Conservation (phyloP, 2,888 invertebrate species). For the Dysmachus trigonus region DNA sequence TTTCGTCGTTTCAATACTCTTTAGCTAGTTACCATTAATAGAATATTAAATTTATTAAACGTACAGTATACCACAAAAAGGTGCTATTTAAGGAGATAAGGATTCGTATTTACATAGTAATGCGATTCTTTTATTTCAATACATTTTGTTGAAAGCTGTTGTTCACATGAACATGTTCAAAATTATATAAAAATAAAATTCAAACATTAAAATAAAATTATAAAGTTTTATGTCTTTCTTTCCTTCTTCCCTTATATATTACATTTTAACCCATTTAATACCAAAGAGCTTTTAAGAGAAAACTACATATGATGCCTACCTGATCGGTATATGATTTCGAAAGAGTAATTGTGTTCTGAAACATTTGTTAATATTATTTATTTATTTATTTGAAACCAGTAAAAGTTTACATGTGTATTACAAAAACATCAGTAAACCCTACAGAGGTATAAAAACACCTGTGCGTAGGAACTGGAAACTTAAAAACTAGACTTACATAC, state of each 20-base stretch:
- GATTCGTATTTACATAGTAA: background rate
- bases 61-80: conserved; percentile 45
- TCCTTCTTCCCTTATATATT: background rate
- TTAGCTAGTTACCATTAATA: conserved; percentile 49
- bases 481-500: too few relatives aligned
- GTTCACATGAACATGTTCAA: conserved; percentile 27
- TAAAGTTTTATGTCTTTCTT: background rate
- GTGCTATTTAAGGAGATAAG: conserved; percentile 45
- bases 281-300: too few relatives aligned
- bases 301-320: too few relatives aligned
- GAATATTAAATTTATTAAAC: conserved; percentile 29
- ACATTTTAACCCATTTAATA: too few relatives aligned
- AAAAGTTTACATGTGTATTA: too few relatives aligned
- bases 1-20: conserved; percentile 44
- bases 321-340: too few relatives aligned
- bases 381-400: too few relatives aligned
- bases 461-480: too few relatives aligned
- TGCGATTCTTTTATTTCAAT: conserved; percentile 3
- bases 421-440: too few relatives aligned
- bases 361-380: too few relatives aligned
- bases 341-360: too few relatives aligned
- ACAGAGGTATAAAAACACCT: too few relatives aligned
- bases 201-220: conserved; percentile 28
- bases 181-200: conserved; percentile 15
- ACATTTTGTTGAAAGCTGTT: conserved; percentile 13